These are phyloP conservation scores for Chiloscyllium plagiosum DNA, from an alignment of 2,113 vertebrate species.

Conservation along the genomic window DNA sequence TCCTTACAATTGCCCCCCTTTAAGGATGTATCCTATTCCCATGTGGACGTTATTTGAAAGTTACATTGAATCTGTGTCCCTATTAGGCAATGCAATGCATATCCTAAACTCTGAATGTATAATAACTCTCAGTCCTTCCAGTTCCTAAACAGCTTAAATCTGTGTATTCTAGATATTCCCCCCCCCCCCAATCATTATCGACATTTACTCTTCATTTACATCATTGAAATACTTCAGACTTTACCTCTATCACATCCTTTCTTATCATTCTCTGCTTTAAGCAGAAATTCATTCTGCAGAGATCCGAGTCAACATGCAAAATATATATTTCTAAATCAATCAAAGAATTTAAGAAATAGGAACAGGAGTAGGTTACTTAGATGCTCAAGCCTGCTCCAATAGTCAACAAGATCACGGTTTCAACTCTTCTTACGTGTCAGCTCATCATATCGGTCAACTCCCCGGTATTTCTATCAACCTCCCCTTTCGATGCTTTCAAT, in stretches of 20 bases:
- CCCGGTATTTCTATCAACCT: too few relatives aligned
- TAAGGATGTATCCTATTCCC: not conserved
- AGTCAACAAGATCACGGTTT: too few relatives aligned
- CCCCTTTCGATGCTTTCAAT: too few relatives aligned
- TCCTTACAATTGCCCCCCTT: not conserved
- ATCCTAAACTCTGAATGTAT: not conserved
- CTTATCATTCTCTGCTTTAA: not conserved
- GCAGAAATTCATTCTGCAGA: not conserved
- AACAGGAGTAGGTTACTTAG: too few relatives aligned
- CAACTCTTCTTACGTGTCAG: too few relatives aligned
- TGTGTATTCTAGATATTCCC: not conserved
- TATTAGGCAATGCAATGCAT: not conserved
- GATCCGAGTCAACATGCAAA: not conserved
- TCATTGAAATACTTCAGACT: not conserved
- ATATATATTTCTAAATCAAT: not conserved
- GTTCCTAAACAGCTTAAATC: not conserved
- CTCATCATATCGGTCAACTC: too few relatives aligned
- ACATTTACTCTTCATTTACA: not conserved
- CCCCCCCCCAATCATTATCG: not conserved
- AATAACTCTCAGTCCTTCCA: not conserved
- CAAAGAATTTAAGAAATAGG: not conserved
- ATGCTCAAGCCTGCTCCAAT: too few relatives aligned
- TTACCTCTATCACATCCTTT: not conserved
- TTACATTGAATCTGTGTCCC: not conserved
- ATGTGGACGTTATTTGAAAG: not conserved